Evolutionary conservation across 2,113 vertebrate species (phyloP), one percentile per base, ranked within the genome.

Genomic region (Centropus unirufus): DNA sequence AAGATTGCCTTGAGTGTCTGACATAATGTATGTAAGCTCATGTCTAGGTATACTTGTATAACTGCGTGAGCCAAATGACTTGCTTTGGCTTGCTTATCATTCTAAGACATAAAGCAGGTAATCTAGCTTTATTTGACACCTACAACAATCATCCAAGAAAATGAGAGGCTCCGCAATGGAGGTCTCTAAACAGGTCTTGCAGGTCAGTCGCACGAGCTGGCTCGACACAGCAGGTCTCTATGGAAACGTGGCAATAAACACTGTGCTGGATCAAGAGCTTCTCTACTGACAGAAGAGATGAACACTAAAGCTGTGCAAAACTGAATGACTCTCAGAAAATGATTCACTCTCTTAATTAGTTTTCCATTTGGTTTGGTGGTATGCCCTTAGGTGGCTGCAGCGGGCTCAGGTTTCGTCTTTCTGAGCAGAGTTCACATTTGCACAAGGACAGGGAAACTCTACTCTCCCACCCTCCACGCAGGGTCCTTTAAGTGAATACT

Each of bases 21-120:
- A 90, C 95, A 79, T 95, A 69, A 95, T 95, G 46, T 86, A 95
- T 96, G 93, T 92, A 83, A 87, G 93, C n/a, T 52, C 76, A 58
- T 34, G 78, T 93, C 89, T 87, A 95, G 89, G 95, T 93, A 94
- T 96, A 96, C 96, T 89, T 94, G 92, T 83, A 85, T 78, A 89
- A 74, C 84, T 85, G 24, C 89, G 46, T 42, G 91, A 96, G 95
- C 95, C 95, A 97, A 96, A 83, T 67, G 32, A 94, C 96, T 95
- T 97, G 97, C 93, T 96, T 96, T 94, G 92, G 96, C 97, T 96
- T 97, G 97, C 96, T 97, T 96, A 93, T 96, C 96, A 58, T 95
- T 92, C 95, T 85, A 66, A 95, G 92, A 92, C 92, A 94, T 91
- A 97, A 94, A 96, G 12, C 95, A 94, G 86, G 80, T 86, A 94